phyloP scores from a whole-genome alignment of 2,113 vertebrate species.

The Falcunculus frontatus region DNA sequence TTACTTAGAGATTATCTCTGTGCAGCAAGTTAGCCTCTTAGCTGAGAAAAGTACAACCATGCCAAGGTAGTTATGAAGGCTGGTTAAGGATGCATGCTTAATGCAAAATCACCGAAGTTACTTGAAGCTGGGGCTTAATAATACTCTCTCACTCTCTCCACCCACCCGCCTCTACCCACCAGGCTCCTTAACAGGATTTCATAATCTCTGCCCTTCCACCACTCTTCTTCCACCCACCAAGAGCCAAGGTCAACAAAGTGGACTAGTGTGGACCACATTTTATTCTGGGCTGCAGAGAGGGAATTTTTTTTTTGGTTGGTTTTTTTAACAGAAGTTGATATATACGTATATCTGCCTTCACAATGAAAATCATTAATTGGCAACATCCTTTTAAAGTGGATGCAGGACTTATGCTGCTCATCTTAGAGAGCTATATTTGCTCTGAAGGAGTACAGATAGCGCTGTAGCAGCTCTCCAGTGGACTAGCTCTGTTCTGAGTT shows the following conservation, averaged over 20 bases:
- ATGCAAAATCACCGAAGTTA: background rate
- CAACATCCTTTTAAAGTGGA: background rate
- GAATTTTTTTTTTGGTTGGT: background rate
- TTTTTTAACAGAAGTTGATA: background rate
- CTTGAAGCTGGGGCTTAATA: background rate
- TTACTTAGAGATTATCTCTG: background rate
- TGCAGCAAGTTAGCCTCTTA: background rate
- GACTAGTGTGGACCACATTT: background rate
- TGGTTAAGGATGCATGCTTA: background rate
- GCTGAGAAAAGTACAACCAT: background rate
- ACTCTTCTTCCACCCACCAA: background rate
- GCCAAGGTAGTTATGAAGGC: background rate
- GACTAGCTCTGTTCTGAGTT: conserved; percentile 10
- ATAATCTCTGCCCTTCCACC: background rate
- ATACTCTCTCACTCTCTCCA: background rate
- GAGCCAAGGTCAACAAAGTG: background rate
- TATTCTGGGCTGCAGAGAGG: background rate
- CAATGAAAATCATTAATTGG: background rate
- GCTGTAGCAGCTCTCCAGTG: background rate
- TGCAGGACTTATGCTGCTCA: background rate
- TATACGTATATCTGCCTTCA: background rate
- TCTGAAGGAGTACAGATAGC: background rate
- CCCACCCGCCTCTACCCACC: fast-evolving
- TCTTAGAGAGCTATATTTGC: background rate
- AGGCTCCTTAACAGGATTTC: background rate